These are phyloP conservation scores for Eptatretus burgeri DNA, from an alignment of 2,113 vertebrate species.

Conservation along the genomic window DNA sequence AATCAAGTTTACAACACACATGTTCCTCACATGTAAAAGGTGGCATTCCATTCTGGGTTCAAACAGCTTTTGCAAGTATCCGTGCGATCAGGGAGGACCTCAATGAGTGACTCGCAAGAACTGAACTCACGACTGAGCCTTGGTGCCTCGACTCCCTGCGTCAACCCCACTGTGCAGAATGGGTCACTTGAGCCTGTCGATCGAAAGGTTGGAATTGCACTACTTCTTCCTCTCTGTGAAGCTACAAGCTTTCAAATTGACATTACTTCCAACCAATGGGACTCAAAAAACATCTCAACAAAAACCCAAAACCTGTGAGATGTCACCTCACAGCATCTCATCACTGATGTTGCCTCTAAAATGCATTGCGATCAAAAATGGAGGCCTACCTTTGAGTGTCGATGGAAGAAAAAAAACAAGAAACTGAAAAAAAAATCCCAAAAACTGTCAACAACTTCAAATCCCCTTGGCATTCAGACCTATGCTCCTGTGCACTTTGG, in stretches of 20 bases:
- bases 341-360: neutral
- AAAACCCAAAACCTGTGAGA: neutral
- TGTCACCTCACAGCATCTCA: neutral
- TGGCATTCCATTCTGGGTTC: constrained; percentile 2
- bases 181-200: neutral
- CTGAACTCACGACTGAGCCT: constrained; percentile 1
- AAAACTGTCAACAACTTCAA: neutral
- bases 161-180: constrained; percentile 1
- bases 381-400: neutral
- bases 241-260: neutral
- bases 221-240: neutral
- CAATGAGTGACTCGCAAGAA: constrained; percentile 1
- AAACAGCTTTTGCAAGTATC: neutral
- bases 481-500: neutral
- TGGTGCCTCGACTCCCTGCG: neutral
- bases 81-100: neutral
- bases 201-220: neutral
- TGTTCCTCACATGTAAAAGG: neutral
- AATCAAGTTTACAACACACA: too few species aligned
- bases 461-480: neutral
- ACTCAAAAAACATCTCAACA: neutral
- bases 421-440: neutral
- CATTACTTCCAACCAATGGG: neutral
- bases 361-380: neutral
- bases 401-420: neutral